phyloP scores from a whole-genome alignment of 2,113 vertebrate genomes.

The Bos indicus region DNA sequence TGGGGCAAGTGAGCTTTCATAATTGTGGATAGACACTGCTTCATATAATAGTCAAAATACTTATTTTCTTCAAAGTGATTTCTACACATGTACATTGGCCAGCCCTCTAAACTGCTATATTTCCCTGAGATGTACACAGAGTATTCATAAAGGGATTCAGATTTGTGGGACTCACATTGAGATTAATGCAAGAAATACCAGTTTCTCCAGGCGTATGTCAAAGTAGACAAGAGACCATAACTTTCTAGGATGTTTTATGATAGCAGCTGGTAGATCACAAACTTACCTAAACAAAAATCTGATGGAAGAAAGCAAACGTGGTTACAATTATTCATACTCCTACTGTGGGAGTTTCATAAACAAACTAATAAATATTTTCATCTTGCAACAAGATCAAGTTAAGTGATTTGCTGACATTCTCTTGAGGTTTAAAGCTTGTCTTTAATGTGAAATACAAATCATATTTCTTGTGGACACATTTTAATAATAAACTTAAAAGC shows the following conservation, averaged over 20 bases:
- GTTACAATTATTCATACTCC: conserved; percentile 42
- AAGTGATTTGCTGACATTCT: conserved; percentile 71
- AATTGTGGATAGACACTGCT: neutral
- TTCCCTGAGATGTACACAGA: neutral
- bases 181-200: conserved; percentile 33
- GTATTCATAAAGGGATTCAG: conserved; percentile 16
- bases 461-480: conserved; percentile 73
- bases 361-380: conserved; percentile 66
- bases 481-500: conserved; percentile 71
- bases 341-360: conserved; percentile 59
- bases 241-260: conserved; percentile 41
- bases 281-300: conserved; percentile 28
- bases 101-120: neutral
- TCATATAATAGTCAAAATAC: neutral
- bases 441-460: conserved; percentile 69
- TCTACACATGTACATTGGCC: neutral
- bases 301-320: conserved; percentile 26
- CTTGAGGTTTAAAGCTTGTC: conserved; percentile 65
- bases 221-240: conserved; percentile 35
- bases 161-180: conserved; percentile 29
- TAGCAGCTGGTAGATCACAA: conserved; percentile 41
- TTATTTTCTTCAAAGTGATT: neutral
- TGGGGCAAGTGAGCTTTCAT: neutral
- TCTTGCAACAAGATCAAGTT: conserved; percentile 60
- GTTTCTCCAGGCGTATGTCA: conserved; percentile 40